phyloP scores from a whole-genome alignment of 30 jellyfish, hydroid and myxozoan genomes.

The Hydractinia symbiolongicarpus region DNA sequence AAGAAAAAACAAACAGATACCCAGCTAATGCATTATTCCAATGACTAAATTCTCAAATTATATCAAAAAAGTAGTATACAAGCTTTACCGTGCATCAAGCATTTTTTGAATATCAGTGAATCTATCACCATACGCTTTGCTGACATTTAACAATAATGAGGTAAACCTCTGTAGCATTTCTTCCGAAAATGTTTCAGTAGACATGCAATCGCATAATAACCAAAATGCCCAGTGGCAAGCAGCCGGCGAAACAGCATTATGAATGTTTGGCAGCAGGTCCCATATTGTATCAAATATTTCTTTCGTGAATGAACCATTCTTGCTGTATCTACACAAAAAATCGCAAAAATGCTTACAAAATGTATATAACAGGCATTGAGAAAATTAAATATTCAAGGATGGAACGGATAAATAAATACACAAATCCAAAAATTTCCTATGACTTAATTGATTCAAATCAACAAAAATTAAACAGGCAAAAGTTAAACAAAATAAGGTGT shows the following conservation, averaged over 20 bases:
- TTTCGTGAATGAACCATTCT: not conserved
- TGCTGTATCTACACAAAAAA: not conserved
- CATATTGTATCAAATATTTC: not conserved
- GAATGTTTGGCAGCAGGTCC: constrained; percentile 11
- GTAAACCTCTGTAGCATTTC: constrained; percentile 16
- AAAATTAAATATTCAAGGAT: too few relatives aligned
- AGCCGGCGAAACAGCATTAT: constrained; percentile 53
- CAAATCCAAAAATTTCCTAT: too few relatives aligned
- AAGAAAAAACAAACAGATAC: too few relatives aligned
- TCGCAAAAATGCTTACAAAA: too few relatives aligned
- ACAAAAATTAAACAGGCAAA: too few relatives aligned
- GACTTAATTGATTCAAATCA: too few relatives aligned
- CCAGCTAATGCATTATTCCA: too few relatives aligned
- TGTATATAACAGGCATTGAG: too few relatives aligned
- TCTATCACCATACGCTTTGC: constrained; percentile 15
- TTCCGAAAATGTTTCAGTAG: not conserved
- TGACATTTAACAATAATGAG: not conserved
- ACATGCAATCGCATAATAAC: constrained; percentile 18
- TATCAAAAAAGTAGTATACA: not conserved
- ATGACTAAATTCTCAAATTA: too few relatives aligned
- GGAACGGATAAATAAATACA: too few relatives aligned
- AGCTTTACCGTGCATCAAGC: constrained; percentile 19
- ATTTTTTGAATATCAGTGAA: constrained; percentile 23
- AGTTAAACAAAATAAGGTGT: too few relatives aligned
- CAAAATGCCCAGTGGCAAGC: constrained; percentile 79